A percentile compares a stretch with the other conserved stretches of the same genome.
phyloP scores from a whole-genome alignment of 2,888 invertebrate genomes.

The Lithodes maja region DNA sequence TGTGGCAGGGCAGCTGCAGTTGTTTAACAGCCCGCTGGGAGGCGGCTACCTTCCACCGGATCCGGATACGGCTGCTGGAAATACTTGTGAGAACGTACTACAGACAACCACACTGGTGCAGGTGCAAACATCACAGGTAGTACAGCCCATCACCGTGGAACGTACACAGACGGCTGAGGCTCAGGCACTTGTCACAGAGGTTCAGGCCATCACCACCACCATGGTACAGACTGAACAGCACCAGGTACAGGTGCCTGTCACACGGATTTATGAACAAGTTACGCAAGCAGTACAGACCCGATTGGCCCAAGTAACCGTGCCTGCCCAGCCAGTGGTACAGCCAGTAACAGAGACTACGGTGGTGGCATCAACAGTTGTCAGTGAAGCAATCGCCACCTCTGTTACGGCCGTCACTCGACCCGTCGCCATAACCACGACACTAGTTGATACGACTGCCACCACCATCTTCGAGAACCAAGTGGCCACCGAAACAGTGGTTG shows the following conservation, averaged over 20 bases:
- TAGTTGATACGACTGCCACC: conserved; percentile 41
- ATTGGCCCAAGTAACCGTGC: conserved; percentile 42
- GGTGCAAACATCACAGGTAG: conserved; percentile 40
- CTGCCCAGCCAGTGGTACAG: conserved; percentile 39
- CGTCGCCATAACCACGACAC: conserved; percentile 44
- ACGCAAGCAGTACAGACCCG: conserved; percentile 55
- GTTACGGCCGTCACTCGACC: conserved; percentile 27
- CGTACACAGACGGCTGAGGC: conserved; percentile 51
- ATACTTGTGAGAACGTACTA: conserved; percentile 34
- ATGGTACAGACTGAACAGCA: conserved; percentile 59
- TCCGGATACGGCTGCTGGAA: conserved; percentile 4
- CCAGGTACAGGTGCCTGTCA: conserved; percentile 63
- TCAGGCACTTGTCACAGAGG: conserved; percentile 60
- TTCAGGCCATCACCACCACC: conserved; percentile 63
- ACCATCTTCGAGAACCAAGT: conserved; percentile 41
- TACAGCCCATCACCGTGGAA: conserved; percentile 59
- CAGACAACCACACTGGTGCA: conserved; percentile 45
- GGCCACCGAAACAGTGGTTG: conserved; percentile 33
- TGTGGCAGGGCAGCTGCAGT: conserved; percentile 21
- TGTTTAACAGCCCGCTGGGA: conserved; percentile 19
- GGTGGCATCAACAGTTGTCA: conserved; percentile 49
- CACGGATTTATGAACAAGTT: conserved; percentile 57
- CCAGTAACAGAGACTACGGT: conserved; percentile 38
- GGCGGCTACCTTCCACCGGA: conserved; percentile 40
- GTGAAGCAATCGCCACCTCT: conserved; percentile 56